phyloP scores from a whole-genome alignment of 2,113 vertebrate genomes.

The Empidonax alnorum region DNA sequence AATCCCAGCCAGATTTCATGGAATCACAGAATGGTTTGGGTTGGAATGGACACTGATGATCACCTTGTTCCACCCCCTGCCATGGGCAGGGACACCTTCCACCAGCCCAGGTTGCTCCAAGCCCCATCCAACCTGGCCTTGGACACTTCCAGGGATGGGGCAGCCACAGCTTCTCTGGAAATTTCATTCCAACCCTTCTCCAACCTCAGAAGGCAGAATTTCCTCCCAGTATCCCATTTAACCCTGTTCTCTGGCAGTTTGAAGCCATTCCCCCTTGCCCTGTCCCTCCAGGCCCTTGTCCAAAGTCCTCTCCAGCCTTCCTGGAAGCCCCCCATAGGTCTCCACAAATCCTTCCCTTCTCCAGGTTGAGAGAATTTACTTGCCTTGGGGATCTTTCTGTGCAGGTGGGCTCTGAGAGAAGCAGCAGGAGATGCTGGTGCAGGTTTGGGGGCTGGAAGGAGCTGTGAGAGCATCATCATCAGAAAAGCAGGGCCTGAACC shows the following conservation, averaged over 20 bases:
- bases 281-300: not conserved
- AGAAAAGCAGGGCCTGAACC: not conserved
- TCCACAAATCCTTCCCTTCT: not conserved
- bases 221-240: not conserved
- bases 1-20: not conserved
- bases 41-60: not conserved
- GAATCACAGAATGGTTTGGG: not conserved
- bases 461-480: not conserved
- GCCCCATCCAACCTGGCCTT: not conserved
- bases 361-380: not conserved
- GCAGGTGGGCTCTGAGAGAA: not conserved
- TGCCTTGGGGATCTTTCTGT: not conserved
- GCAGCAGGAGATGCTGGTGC: not conserved
- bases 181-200: not conserved
- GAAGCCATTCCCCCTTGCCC: not conserved
- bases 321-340: too few species aligned
- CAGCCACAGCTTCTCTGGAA: not conserved
- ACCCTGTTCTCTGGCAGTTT: not conserved
- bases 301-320: not conserved
- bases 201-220: not conserved
- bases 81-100: not conserved
- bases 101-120: not conserved
- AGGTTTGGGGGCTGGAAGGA: not conserved
- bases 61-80: not conserved
- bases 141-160: not conserved